These are phyloP conservation scores for Protodeltote pygarga DNA, from an alignment of 2,888 invertebrate species.

Conservation along the genomic window DNA sequence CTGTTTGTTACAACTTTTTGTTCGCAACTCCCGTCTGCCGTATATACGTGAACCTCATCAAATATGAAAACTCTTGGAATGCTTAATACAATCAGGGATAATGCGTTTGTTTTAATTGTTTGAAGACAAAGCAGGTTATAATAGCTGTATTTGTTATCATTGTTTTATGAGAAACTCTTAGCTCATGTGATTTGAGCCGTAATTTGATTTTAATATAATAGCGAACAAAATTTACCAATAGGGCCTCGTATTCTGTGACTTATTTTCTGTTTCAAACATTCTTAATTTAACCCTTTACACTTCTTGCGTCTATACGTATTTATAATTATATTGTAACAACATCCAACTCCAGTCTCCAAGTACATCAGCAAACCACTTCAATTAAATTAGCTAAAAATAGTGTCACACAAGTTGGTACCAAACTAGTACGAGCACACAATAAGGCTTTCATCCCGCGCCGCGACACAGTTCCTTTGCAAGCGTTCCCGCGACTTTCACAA, in stretches of 20 bases:
- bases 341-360: no score
- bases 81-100: neutral
- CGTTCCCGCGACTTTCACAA: slow-evolving; percentile 33
- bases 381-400: slow-evolving; percentile 11
- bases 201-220: no score
- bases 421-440: slow-evolving; percentile 19
- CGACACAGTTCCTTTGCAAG: slow-evolving; percentile 42
- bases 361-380: neutral
- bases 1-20: slow-evolving; percentile 49
- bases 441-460: slow-evolving; percentile 27
- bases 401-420: slow-evolving; percentile 3
- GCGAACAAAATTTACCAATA: no score
- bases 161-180: no score
- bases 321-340: no score
- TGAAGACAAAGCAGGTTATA: no score
- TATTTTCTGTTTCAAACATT: no score
- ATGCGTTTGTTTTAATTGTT: neutral
- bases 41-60: slow-evolving; percentile 33
- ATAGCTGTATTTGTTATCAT: no score
- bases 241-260: no score
- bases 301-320: no score
- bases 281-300: no score
- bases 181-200: no score
- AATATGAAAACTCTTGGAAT: slow-evolving; percentile 27
- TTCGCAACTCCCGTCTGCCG: slow-evolving; percentile 25